A percentile compares a stretch with the other conserved stretches of the same genome.
Evolutionary conservation across 2,797 vertebrate species (phyloP).

Genomic region (Lithobates pipiens): DNA sequence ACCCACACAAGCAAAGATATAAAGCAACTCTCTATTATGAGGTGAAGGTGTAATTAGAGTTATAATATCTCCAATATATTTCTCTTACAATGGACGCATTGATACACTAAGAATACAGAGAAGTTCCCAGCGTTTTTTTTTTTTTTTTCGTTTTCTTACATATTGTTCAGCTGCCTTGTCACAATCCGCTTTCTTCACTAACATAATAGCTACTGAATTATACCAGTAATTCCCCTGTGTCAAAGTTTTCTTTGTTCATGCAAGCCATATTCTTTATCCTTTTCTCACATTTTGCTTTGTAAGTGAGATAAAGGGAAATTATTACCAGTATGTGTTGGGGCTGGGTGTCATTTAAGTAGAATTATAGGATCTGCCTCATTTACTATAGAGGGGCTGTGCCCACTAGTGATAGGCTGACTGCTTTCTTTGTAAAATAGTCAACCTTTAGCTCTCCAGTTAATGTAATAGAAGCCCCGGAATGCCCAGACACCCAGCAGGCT

Average conservation of each 20-base stretch:
- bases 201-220: conserved; percentile 29
- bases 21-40: conserved; percentile 6
- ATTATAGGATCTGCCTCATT: conserved; percentile 34
- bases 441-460: no score
- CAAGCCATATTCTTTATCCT: background rate
- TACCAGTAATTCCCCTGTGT: conserved; percentile 31
- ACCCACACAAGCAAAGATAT: background rate
- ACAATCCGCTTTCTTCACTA: conserved; percentile 8
- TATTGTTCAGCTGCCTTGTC: conserved; percentile 42
- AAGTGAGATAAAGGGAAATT: conserved; percentile 16
- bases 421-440: conserved; percentile 8
- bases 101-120: background rate
- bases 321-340: conserved; percentile 1
- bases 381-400: conserved; percentile 14
- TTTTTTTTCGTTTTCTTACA: background rate
- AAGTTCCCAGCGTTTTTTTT: background rate
- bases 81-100: conserved; percentile 19
- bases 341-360: background rate
- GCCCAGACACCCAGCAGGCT: no score
- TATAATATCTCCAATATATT: conserved; percentile 25
- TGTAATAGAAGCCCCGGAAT: background rate
- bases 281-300: conserved; percentile 3
- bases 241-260: conserved; percentile 27
- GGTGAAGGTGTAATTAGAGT: conserved; percentile 35
- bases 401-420: background rate